Evolutionary conservation across 2,797 vertebrate species (phyloP).

Genomic region (Arrhamphus sclerolepis): DNA sequence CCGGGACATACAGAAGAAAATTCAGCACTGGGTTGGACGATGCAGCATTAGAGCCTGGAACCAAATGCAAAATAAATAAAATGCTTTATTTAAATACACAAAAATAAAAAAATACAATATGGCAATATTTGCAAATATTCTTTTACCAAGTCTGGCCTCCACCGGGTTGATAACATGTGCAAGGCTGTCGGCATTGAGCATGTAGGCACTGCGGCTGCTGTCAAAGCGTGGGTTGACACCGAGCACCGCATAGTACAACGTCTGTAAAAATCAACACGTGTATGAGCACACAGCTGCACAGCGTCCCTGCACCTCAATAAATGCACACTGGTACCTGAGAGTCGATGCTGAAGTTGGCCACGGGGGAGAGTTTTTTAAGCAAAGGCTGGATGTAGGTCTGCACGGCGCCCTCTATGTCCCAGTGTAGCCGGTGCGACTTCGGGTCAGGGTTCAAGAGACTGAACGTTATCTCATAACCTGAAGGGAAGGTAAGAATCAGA

Average conservation of each 20-base stretch:
- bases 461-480: conserved; percentile 97
- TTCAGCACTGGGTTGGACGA: conserved; percentile 95
- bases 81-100: not conserved
- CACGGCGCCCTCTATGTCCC: conserved; percentile 91
- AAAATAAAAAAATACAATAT: not conserved
- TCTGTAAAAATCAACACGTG: conserved; percentile 70
- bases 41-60: conserved; percentile 91
- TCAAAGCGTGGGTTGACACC: conserved; percentile 94
- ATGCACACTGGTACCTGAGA: conserved; percentile 89
- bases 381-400: conserved; percentile 87
- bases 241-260: conserved; percentile 89
- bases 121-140: not conserved
- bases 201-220: conserved; percentile 83
- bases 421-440: conserved; percentile 88
- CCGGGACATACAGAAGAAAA: conserved; percentile 94
- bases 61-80: conserved; percentile 1
- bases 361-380: conserved; percentile 85
- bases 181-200: conserved; percentile 88
- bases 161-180: conserved; percentile 98
- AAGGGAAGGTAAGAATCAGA: not conserved
- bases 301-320: not conserved
- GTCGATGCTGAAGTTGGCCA: conserved; percentile 95
- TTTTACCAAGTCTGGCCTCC: conserved; percentile 93
- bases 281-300: not conserved
- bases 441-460: conserved; percentile 96